Percentiles rank a stretch among this genome's conserved stretches.
These are phyloP conservation scores for Trinorchestia longiramus DNA, from an alignment of 1,140 invertebrate species.

Conservation along the genomic window DNA sequence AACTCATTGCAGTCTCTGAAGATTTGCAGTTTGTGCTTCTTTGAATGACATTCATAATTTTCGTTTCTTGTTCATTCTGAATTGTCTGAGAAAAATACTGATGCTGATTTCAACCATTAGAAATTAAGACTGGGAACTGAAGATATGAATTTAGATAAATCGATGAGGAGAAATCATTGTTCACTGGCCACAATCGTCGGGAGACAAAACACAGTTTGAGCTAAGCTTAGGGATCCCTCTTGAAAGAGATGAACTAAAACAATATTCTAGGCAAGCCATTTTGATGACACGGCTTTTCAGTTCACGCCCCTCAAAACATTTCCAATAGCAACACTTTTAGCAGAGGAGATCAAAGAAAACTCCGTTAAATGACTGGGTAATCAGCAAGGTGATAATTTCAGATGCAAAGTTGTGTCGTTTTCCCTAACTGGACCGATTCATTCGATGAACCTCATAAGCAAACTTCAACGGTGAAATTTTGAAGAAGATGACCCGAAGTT, in stretches of 20 bases:
- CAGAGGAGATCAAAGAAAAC: not conserved
- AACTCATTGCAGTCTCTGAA: not conserved
- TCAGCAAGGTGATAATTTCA: not conserved
- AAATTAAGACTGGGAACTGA: not conserved
- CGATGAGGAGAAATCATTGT: not conserved
- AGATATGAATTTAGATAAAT: not conserved
- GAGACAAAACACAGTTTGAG: not conserved
- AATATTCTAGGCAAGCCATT: not conserved
- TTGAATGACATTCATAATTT: not conserved
- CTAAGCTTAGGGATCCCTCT: not conserved
- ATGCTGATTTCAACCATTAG: not conserved
- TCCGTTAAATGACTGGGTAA: not conserved
- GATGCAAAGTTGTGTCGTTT: not conserved
- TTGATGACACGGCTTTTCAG: not conserved
- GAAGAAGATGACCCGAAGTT: not conserved
- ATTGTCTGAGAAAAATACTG: not conserved
- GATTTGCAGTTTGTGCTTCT: not conserved
- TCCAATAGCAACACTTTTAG: not conserved
- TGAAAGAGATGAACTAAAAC: not conserved
- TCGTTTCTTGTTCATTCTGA: conserved; percentile 1
- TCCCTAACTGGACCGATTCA: not conserved
- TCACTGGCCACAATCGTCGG: not conserved
- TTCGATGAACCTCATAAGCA: not conserved
- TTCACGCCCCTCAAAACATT: not conserved
- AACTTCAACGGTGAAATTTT: not conserved